Evolutionary conservation across 2,888 invertebrate species (phyloP), one percentile per base, ranked within the genome.

Genomic region (Torymus texanus): DNA sequence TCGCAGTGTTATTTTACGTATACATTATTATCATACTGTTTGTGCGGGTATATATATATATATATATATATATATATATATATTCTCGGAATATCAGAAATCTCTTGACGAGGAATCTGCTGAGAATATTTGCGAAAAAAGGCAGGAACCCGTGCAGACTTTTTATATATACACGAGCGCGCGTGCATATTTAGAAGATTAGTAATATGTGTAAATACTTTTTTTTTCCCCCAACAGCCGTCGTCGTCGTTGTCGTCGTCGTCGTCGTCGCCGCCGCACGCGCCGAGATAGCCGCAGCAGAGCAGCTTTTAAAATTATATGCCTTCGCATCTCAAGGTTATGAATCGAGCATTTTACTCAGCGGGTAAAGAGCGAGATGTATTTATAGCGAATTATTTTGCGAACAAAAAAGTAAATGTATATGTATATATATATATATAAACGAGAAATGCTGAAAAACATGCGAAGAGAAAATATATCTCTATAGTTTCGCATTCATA

Each of bases 301-400:
- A 14, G 13, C 29, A 12, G 21, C 16, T 75, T 56, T 62, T 55
- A 55, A 68, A 67, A 68, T 29, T 62, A 55, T 62, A 8, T 62
- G 18, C 55, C 13, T 14, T 8, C 41, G 41, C 8, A 68, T 62
- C 75, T 75, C 75, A 62, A 75, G 68, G 61, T 68, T 55, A 21
- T 21, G n/a, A 41, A 61, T 56, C 12, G 5, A 65, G 29, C 10
- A 65, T 75, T 24, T 16, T 16, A 51, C 24, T 75, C 68, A 0
- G 61, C 8, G 14, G 5, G 10, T 24, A 16, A 62, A 62, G 4
- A 11, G 55, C 0, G 8, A 41, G 41, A n/a, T 62, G 41, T 68
- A 75, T 68, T 68, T 55, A 68, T 51, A 68, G 68, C 0, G 8
- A 58, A 59, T 74, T 51, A 16, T 51, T 59, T 3, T 5, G 41